Evolutionary conservation across 2,888 invertebrate species (phyloP).

Genomic region (Rotaria socialis): DNA sequence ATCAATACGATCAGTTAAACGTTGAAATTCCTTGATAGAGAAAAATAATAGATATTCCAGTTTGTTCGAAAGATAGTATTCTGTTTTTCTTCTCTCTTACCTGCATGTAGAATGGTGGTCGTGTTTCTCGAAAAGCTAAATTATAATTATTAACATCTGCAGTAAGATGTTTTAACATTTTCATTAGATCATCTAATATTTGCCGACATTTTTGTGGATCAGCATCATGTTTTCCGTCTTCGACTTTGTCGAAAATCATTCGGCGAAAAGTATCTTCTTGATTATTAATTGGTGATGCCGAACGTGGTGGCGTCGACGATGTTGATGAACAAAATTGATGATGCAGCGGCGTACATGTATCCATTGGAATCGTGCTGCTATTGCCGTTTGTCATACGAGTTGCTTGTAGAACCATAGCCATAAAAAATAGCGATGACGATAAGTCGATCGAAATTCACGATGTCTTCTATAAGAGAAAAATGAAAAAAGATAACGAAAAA

Average conservation of each 20-base stretch:
- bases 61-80: no score
- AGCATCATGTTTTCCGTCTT: background rate
- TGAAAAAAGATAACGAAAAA: background rate
- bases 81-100: background rate
- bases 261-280: conserved; percentile 29
- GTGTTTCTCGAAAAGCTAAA: conserved; percentile 9
- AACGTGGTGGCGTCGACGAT: background rate
- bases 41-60: no score
- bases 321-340: conserved; percentile 1
- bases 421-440: background rate
- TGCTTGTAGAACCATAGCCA: conserved; percentile 27
- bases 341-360: background rate
- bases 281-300: conserved; percentile 3
- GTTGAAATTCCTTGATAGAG: background rate
- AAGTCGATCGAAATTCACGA: background rate
- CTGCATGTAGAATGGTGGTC: conserved; percentile 30
- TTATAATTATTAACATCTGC: conserved; percentile 28
- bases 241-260: conserved; percentile 9
- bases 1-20: conserved; percentile 32
- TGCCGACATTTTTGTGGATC: background rate
- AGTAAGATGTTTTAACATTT: conserved; percentile 16
- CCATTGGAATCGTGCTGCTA: background rate
- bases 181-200: conserved; percentile 1
- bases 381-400: background rate
- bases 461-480: background rate